phyloP scores from a whole-genome alignment of 2,888 invertebrate genomes.

The Drosophila ustulata region DNA sequence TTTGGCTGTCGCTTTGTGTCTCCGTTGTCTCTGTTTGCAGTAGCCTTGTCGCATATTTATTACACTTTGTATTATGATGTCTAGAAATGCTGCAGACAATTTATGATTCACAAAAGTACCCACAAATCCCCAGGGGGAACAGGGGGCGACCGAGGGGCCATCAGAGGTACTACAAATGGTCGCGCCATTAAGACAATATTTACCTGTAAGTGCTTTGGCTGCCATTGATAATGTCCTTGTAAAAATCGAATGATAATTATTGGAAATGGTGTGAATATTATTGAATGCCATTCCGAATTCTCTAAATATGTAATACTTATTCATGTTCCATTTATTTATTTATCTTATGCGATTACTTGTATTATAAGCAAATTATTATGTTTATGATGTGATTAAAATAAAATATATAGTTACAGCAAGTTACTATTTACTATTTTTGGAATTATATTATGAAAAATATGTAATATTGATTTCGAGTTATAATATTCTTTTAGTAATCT shows the following conservation, averaged over 20 bases:
- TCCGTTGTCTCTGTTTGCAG: conserved; percentile 39
- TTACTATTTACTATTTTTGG: too few relatives aligned
- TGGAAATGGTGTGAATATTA: background rate
- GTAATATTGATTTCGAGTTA: too few relatives aligned
- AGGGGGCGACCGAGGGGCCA: background rate
- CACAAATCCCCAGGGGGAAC: conserved; percentile 5
- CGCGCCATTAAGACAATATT: conserved; percentile 53
- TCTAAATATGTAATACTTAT: background rate
- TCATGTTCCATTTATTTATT: background rate
- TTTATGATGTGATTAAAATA: too few relatives aligned
- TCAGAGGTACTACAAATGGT: conserved; percentile 36
- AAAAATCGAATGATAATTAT: conserved; percentile 6
- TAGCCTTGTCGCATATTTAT: conserved; percentile 69
- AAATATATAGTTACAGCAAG: too few relatives aligned
- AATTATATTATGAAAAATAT: too few relatives aligned
- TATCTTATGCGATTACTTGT: background rate
- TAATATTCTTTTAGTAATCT: too few relatives aligned
- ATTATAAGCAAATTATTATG: background rate
- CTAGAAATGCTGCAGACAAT: conserved; percentile 69
- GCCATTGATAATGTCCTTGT: conserved; percentile 37
- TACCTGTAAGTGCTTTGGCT: conserved; percentile 43
- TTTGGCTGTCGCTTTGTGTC: conserved; percentile 43
- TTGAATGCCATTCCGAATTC: background rate
- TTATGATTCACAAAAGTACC: conserved; percentile 59
- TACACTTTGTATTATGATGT: conserved; percentile 77